Base-by-base conservation (phyloP, 2,113 vertebrate species). In the Lamprologus lemairii region DNA sequence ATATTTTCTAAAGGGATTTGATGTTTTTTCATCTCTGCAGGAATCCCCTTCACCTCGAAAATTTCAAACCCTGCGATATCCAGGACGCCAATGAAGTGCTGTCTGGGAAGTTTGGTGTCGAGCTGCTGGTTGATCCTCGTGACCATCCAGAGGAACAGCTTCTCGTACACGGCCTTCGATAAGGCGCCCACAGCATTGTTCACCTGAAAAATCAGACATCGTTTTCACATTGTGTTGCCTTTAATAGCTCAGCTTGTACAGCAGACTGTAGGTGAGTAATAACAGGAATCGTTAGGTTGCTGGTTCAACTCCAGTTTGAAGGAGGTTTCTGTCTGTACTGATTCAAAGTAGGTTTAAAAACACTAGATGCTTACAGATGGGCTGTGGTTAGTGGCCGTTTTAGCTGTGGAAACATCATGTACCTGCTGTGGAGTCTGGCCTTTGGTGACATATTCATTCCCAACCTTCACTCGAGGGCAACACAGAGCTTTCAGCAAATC, bases 141-240 rank as follows among this genome's bases (percentile, higher is more conserved):
- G 26, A 97, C 97, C 97, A 97, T 97, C 97, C 97, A 97, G 83
- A 97, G 92, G 94, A 97, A 97, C 94, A 97, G 96, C 93, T 97
- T 97, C 91, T 97, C 97, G 0, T 97, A 98, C 79, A 98, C 96
- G 0, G 97, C 95, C 33, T 98, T 98, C 4, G 96, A 97, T 57
- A 98, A 92, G 2, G 97, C 97, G 1, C 97, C 97, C 7, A 97
- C 95, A 0, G 92, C 89, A 5, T 95, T 94, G 83, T 88, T 93
- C 58, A 94, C 94, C 93, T 95, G 54, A 37, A 54, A 54, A 40
- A 55, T 80, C 1, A 16, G 21, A 26, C 78, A 1, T 26, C 5
- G 1, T 73, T 16, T 73, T 7, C 0, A 26, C 37, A 0, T 45
- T 7, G 6, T 3, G 58, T 35, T 63, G 0, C 58, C 17, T 63